Evolutionary conservation across 2,113 vertebrate species (phyloP).

Genomic region (Galbula dea): DNA sequence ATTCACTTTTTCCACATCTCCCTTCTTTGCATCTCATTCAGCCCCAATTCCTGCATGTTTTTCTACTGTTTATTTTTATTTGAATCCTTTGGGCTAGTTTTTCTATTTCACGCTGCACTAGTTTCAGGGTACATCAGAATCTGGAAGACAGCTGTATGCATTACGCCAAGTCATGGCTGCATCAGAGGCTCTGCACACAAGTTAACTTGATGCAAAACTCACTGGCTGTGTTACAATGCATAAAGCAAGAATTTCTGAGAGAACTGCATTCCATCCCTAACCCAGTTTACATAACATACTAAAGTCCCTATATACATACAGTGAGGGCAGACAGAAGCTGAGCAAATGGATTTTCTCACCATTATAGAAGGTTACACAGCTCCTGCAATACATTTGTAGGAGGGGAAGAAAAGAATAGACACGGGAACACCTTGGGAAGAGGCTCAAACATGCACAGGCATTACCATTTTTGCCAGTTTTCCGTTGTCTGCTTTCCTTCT

Average conservation of each 20-base stretch:
- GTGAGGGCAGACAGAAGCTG: background rate
- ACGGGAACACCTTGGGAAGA: background rate
- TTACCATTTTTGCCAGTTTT: background rate
- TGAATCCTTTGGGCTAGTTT: background rate
- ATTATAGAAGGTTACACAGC: background rate
- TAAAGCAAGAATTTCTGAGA: background rate
- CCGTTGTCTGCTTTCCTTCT: background rate
- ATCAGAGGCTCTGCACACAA: background rate
- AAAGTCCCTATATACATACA: background rate
- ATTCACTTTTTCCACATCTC: background rate
- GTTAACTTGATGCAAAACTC: background rate
- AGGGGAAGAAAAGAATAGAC: background rate
- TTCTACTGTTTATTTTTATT: background rate
- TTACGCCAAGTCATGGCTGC: conserved; percentile 16
- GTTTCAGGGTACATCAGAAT: background rate
- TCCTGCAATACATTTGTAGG: background rate
- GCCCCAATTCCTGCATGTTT: no score
- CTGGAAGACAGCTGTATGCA: background rate
- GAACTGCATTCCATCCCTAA: background rate
- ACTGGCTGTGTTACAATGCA: background rate
- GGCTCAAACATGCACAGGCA: background rate
- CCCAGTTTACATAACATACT: background rate
- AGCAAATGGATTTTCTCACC: background rate
- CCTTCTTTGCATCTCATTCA: background rate
- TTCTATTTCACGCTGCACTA: background rate